Evolutionary conservation across 2,113 vertebrate genomes (phyloP).

Genomic region (Plecturocebus donacophilus): DNA sequence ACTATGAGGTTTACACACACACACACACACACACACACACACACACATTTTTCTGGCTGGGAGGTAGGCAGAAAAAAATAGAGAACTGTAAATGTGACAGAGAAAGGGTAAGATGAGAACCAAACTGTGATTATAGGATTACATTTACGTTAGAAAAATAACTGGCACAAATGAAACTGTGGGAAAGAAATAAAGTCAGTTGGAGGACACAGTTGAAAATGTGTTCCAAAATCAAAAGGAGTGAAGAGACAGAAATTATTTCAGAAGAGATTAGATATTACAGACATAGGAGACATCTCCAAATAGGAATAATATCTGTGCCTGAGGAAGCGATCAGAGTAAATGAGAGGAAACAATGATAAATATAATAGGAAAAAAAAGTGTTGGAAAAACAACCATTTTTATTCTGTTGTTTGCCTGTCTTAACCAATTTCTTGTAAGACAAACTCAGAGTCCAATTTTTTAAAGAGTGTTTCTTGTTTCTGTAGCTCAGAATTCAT

Average conservation of each 20-base stretch:
- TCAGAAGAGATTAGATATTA: background rate
- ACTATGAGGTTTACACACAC: background rate
- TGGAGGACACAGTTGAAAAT: background rate
- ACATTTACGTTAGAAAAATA: background rate
- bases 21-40: background rate
- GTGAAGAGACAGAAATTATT: background rate
- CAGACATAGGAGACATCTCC: background rate
- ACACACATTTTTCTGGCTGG: background rate
- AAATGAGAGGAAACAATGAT: background rate
- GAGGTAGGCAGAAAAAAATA: background rate
- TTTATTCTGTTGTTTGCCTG: background rate
- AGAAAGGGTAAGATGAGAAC: background rate
- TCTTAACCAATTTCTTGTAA: background rate
- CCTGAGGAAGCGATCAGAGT: background rate
- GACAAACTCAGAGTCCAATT: background rate
- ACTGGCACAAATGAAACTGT: background rate
- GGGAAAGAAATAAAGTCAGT: background rate
- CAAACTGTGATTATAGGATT: background rate
- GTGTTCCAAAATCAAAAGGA: background rate
- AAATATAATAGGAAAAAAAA: background rate
- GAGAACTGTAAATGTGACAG: background rate
- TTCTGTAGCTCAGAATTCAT: background rate
- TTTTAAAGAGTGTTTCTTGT: background rate
- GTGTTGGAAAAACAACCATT: background rate
- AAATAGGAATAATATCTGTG: background rate